Percentiles rank a stretch among this genome's conserved stretches.
These are phyloP conservation scores for Phalera bucephala DNA, from an alignment of 2,888 invertebrate species.

Conservation along the genomic window DNA sequence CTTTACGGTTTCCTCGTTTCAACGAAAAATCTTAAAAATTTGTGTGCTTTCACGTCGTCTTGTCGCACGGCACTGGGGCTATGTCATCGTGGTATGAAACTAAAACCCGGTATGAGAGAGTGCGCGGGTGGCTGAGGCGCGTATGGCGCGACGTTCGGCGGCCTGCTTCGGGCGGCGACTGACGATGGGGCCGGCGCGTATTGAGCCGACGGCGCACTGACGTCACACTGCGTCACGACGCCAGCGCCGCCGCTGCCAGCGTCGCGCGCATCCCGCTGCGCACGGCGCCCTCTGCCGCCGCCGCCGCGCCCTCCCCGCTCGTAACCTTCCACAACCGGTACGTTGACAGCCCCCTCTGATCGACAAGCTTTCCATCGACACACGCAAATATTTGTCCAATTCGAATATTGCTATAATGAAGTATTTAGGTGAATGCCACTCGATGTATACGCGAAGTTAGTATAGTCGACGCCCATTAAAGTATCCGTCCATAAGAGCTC, in stretches of 20 bases:
- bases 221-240: conserved; percentile 87
- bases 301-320: conserved; percentile 60
- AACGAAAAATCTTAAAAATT: conserved; percentile 78
- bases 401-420: conserved; percentile 16
- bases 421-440: conserved; percentile 10
- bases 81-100: conserved; percentile 80
- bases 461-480: conserved; percentile 9
- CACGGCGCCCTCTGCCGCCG: conserved; percentile 56
- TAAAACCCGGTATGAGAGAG: conserved; percentile 79
- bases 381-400: conserved; percentile 21
- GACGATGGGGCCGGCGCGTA: conserved; percentile 83
- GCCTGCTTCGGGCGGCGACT: conserved; percentile 82
- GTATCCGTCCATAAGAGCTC: conserved; percentile 26
- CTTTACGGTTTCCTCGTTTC: conserved; percentile 75
- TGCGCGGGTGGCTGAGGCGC: conserved; percentile 73
- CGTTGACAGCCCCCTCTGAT: conserved; percentile 65
- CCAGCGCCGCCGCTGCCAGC: conserved; percentile 73
- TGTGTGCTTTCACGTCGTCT: conserved; percentile 77
- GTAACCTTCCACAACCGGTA: conserved; percentile 75
- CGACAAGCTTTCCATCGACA: conserved; percentile 51
- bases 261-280: conserved; percentile 62
- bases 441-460: not conserved
- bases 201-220: conserved; percentile 87
- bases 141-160: conserved; percentile 73
- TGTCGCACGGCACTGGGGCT: conserved; percentile 77